phyloP scores from a whole-genome alignment of 2,888 invertebrate genomes.

The Drosophila pegasa region DNA sequence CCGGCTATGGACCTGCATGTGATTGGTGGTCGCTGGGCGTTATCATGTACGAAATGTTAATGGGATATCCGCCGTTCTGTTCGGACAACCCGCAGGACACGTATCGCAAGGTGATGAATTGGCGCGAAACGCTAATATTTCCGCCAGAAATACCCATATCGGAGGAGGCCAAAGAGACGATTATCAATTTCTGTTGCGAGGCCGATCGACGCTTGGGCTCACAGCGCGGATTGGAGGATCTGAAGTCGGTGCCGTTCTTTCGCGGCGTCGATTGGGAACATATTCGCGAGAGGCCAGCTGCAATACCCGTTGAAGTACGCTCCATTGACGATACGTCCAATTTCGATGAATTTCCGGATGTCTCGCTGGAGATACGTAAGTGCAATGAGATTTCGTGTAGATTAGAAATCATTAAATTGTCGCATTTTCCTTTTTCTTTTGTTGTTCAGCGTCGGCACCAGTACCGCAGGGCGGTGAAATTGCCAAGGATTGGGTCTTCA shows the following conservation, averaged over 20 bases:
- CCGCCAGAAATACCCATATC: conserved; percentile 99
- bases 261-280: conserved; percentile 99
- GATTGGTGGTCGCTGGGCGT: conserved; percentile 99
- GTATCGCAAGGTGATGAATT: conserved; percentile 97
- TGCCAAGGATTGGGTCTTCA: conserved; percentile 99
- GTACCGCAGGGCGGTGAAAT: conserved; percentile 95
- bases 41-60: conserved; percentile 99
- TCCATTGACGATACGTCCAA: conserved; percentile 99
- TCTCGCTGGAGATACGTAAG: conserved; percentile 99
- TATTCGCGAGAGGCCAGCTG: conserved; percentile 98
- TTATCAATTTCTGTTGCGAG: conserved; percentile 98
- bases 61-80: conserved; percentile 99
- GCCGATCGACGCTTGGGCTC: conserved; percentile 96
- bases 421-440: background rate
- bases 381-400: conserved; percentile 62
- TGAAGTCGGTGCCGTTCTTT: conserved; percentile 97
- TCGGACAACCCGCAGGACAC: conserved; percentile 91
- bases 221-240: conserved; percentile 96
- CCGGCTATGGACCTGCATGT: conserved; percentile 98
- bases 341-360: conserved; percentile 99
- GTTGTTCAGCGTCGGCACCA: conserved; percentile 91
- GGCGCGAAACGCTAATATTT: conserved; percentile 99
- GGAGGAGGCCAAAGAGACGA: conserved; percentile 98
- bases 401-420: background rate
- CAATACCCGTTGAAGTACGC: conserved; percentile 98